Percentiles rank a stretch among this genome's conserved stretches.
Conservation (phyloP, 2,888 invertebrate genomes). For the Archaeoteleia sp. region DNA sequence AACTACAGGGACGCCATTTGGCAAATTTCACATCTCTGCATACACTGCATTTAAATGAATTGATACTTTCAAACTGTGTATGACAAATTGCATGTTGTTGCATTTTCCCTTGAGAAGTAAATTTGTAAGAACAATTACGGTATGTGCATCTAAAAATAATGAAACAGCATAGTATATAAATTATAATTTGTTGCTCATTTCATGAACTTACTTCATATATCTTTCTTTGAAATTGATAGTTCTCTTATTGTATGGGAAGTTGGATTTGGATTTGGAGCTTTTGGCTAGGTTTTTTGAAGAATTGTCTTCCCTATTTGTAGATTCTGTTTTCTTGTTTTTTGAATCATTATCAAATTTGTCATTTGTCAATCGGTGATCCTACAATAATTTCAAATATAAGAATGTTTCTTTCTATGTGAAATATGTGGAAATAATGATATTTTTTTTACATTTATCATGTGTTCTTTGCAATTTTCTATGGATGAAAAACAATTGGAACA, state of each 20-base stretch:
- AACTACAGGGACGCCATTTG: conserved; percentile 81
- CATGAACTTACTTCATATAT: conserved; percentile 59
- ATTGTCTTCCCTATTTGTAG: conserved; percentile 5
- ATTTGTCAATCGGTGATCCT: conserved; percentile 65
- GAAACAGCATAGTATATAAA: not conserved
- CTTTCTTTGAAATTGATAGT: conserved; percentile 60
- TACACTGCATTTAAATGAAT: conserved; percentile 77
- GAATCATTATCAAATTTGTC: conserved; percentile 23
- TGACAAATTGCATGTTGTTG: conserved; percentile 78
- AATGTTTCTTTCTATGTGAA: no score
- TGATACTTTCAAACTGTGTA: conserved; percentile 60
- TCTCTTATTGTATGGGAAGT: conserved; percentile 56
- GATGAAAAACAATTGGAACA: conserved; percentile 76
- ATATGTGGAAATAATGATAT: conserved; percentile 45
- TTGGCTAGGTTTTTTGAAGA: not conserved
- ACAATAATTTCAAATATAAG: no score
- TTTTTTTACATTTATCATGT: conserved; percentile 76
- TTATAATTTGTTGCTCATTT: not conserved
- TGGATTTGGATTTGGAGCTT: conserved; percentile 58
- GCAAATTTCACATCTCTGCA: conserved; percentile 76
- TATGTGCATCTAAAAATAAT: conserved; percentile 75
- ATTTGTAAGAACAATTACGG: conserved; percentile 77
- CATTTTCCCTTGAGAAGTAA: conserved; percentile 71
- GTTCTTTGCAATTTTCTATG: conserved; percentile 75
- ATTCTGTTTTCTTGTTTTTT: conserved; percentile 16